Base-by-base conservation (phyloP, 1,140 invertebrate genomes). In the Plutomurus gul region DNA sequence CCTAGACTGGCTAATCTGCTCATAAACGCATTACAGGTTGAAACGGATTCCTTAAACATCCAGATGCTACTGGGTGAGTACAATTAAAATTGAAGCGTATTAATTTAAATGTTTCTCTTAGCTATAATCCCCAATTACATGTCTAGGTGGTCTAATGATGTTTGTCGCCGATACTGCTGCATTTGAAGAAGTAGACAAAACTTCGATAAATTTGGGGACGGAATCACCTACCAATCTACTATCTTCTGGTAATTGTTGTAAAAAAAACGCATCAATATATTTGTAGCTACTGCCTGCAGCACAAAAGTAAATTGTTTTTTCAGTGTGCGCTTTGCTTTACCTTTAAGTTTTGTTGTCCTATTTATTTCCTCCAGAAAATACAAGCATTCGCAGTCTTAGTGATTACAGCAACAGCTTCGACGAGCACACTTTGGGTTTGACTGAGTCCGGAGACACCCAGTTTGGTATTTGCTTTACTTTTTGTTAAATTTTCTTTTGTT, bases 41-140 rank as follows among this genome's bases (percentile, higher is more conserved):
- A 97, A 87, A 90, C 91, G 1, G 95, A 97, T 88, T 90, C 94
- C 2, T 89, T 91, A 76, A 97, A 97, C 86, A 94, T 94, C 5
- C 95, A 97, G 84, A 95, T 97, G 92, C 87, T 96, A 22, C 87
- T 97, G 43, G 94, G 92, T 93, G 86, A 86, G 84, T 84, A 30
- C 20, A 73, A 40, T 27, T 75, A 81, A 16, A 47, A 77, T 76
- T 49, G 71, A 76, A 80, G 46, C 74, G 74, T 22, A 37, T 40
- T 60, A 37, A 43, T 8, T 33, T 36, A 25, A 8, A n/a, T 8
- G 5, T 46, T 46, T 1, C 20, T 5, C 6, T 46, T n/a, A n/a
- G n/a, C n/a, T 27, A 16, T 18, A 56, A 13, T 16, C 18, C 49
- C 10, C 27, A 43, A n/a, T 60, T 76, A 40, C 5, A 78, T 22